Evolutionary conservation across 2,888 invertebrate species (phyloP).

Genomic region (Caenorhabditis macrosperma): DNA sequence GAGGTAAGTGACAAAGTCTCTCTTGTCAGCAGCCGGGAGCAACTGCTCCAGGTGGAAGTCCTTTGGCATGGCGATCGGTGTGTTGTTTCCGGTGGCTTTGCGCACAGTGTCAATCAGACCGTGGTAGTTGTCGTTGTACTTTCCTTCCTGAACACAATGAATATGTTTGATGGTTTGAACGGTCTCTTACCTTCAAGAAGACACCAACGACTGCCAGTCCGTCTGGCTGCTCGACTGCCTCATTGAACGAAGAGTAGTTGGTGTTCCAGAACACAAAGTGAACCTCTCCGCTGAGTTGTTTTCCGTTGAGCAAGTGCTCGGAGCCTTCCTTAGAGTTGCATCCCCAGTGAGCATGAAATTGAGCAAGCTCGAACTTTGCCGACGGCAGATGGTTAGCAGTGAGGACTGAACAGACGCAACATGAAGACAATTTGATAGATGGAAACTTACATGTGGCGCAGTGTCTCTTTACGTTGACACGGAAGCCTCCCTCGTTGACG

Average conservation of each 20-base stretch:
- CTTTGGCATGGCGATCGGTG: conserved; percentile 60
- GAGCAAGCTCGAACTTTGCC: conserved; percentile 69
- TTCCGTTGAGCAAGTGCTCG: conserved; percentile 76
- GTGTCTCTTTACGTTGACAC: conserved; percentile 64
- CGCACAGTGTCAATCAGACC: conserved; percentile 68
- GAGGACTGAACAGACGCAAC: conserved; percentile 49
- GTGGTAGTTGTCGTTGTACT: conserved; percentile 65
- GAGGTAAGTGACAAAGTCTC: conserved; percentile 81
- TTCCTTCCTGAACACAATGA: conserved; percentile 64
- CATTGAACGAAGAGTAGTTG: conserved; percentile 70
- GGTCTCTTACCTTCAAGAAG: conserved; percentile 71
- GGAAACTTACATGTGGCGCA: conserved; percentile 66
- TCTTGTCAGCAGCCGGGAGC: conserved; percentile 64
- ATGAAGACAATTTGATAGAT: neutral
- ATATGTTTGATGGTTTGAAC: too few relatives aligned
- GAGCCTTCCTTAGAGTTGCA: conserved; percentile 71
- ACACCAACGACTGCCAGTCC: conserved; percentile 77
- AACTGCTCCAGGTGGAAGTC: conserved; percentile 62
- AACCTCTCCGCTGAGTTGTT: conserved; percentile 71
- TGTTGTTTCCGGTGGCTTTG: conserved; percentile 58
- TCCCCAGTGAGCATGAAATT: conserved; percentile 79
- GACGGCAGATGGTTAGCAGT: conserved; percentile 60
- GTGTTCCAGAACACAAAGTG: conserved; percentile 79
- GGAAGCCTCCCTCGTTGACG: conserved; percentile 64
- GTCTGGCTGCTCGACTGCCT: conserved; percentile 72